Evolutionary conservation across 1,140 invertebrate species (phyloP).

Genomic region (Stenopsyche tienmushanensis): DNA sequence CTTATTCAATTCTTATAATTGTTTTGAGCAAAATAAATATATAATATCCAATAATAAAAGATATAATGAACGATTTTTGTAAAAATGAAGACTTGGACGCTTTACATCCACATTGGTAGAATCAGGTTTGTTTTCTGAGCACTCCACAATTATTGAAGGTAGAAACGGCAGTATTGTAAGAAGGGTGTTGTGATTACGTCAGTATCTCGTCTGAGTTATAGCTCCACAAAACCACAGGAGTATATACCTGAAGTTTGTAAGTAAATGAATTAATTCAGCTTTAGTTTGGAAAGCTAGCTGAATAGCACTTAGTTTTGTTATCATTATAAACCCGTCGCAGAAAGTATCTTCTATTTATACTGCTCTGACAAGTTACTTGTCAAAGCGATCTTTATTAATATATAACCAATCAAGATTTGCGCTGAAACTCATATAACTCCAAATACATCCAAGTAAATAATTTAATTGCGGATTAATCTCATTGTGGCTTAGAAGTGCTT

Average conservation of each 20-base stretch:
- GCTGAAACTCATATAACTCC: too few species aligned
- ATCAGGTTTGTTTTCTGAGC: too few species aligned
- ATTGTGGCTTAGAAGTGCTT: too few species aligned
- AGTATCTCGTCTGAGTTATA: constrained; percentile 7
- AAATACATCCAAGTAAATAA: too few species aligned
- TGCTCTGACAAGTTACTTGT: background rate
- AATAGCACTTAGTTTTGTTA: constrained; percentile 29
- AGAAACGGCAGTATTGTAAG: background rate
- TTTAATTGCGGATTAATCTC: too few species aligned
- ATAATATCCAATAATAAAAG: background rate
- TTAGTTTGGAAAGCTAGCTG: constrained; percentile 14
- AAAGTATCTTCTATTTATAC: background rate
- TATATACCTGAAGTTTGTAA: constrained; percentile 26
- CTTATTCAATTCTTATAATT: too few species aligned
- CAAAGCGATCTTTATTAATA: background rate
- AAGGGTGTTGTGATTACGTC: constrained; percentile 15
- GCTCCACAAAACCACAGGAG: constrained; percentile 17
- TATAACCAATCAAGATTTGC: too few species aligned
- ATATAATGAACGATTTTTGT: background rate
- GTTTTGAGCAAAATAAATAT: too few species aligned
- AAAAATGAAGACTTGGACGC: background rate
- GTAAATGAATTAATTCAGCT: constrained; percentile 31
- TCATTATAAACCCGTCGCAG: background rate
- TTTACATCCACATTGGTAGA: background rate
- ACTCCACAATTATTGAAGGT: too few species aligned